Conservation (phyloP, 2,113 vertebrate genomes). For the Antennarius striatus region DNA sequence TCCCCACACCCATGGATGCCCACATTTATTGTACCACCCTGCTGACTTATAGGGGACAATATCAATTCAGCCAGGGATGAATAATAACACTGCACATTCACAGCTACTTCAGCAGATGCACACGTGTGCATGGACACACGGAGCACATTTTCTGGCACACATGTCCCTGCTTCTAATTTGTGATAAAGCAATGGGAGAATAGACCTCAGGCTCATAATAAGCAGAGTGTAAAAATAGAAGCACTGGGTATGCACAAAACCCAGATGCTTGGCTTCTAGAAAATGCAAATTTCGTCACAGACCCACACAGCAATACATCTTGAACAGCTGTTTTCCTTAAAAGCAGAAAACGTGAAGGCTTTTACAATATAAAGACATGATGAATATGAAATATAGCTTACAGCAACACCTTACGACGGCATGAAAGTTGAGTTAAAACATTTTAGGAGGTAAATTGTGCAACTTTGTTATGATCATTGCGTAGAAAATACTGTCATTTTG, state of each 20-base stretch:
- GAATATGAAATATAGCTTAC: no score
- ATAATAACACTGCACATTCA: constrained; percentile 50
- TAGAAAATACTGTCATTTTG: background rate
- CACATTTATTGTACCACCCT: constrained; percentile 38
- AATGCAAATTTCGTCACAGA: constrained; percentile 57
- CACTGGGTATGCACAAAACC: constrained; percentile 61
- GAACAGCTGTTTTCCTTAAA: constrained; percentile 32
- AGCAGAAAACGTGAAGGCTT: constrained; percentile 16
- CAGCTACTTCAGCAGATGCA: constrained; percentile 11
- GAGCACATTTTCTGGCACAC: constrained; percentile 14
- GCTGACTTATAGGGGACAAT: constrained; percentile 64
- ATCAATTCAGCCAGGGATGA: constrained; percentile 58
- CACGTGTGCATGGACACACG: constrained; percentile 1
- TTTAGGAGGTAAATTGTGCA: no score
- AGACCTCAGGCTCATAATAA: constrained; percentile 66
- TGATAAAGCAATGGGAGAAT: constrained; percentile 53
- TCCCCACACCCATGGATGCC: constrained; percentile 1
- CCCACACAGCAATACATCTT: constrained; percentile 30
- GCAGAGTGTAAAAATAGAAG: constrained; percentile 68
- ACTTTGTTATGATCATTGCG: background rate
- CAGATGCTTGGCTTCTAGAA: constrained; percentile 63
- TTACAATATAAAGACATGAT: no score
- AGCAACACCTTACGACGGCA: no score
- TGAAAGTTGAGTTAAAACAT: no score
- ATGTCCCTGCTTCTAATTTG: constrained; percentile 57